These are phyloP conservation scores for Onychomys leucogaster DNA, from an alignment of 2,797 vertebrate species.

Conservation along the genomic window DNA sequence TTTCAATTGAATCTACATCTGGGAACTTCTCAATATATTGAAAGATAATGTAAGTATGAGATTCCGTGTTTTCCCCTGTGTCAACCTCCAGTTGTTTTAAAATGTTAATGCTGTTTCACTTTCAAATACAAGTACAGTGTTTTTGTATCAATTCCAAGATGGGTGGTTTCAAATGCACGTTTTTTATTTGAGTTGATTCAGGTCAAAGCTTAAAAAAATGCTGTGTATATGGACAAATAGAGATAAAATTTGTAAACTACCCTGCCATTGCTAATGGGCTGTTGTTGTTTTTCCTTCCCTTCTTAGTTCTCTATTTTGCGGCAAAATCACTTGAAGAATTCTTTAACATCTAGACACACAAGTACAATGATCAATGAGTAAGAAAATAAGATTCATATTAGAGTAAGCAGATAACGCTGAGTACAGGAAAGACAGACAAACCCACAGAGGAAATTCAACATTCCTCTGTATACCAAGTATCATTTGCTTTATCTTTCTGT, in stretches of 20 bases:
- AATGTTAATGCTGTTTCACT: constrained; percentile 76
- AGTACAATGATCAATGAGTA: constrained; percentile 65
- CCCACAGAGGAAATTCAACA: neutral
- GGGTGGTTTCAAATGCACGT: constrained; percentile 76
- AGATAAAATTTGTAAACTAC: constrained; percentile 77
- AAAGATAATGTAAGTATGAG: neutral
- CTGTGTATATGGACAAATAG: constrained; percentile 57
- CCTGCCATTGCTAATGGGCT: constrained; percentile 72
- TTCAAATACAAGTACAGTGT: constrained; percentile 76
- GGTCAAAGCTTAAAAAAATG: constrained; percentile 84
- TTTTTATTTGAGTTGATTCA: constrained; percentile 78
- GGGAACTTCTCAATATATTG: neutral
- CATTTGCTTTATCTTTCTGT: constrained; percentile 87
- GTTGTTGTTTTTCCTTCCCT: neutral
- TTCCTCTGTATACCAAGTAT: constrained; percentile 88
- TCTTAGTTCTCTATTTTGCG: constrained; percentile 39
- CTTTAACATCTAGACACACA: constrained; percentile 57
- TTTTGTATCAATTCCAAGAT: constrained; percentile 78
- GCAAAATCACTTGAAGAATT: constrained; percentile 73
- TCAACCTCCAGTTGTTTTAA: constrained; percentile 63
- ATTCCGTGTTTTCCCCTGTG: neutral
- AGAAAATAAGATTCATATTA: constrained; percentile 56
- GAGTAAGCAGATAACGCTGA: constrained; percentile 52
- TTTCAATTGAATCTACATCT: neutral
- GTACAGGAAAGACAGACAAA: neutral